Conservation (phyloP, 2,113 vertebrate species). For the Oncorhynchus nerka region DNA sequence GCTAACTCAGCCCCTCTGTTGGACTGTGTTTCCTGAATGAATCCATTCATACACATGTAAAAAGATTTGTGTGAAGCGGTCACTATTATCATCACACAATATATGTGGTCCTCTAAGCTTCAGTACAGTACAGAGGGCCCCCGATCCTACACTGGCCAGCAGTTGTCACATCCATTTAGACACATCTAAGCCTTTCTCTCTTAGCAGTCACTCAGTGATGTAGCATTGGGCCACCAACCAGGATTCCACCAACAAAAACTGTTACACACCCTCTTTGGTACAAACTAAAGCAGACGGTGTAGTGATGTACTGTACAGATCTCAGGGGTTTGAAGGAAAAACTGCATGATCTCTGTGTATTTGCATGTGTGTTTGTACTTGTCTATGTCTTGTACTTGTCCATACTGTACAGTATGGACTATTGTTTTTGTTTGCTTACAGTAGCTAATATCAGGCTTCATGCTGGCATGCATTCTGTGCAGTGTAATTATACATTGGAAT, state of each 20-base stretch:
- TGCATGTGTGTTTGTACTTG: neutral
- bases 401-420: neutral
- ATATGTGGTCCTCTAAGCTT: no score
- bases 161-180: no score
- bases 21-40: no score
- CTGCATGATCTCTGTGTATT: neutral
- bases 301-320: conserved; percentile 28
- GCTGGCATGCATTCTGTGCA: neutral
- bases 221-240: neutral
- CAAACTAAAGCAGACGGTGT: neutral
- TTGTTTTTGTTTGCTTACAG: neutral
- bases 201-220: no score
- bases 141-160: no score
- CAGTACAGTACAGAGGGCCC: no score
- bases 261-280: neutral
- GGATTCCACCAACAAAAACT: neutral
- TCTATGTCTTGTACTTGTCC: neutral
- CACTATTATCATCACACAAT: no score
- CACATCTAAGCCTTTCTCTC: no score
- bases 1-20: no score
- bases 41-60: no score
- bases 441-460: neutral
- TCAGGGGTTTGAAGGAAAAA: conserved; percentile 19
- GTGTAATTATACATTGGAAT: neutral
- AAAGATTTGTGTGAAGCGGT: no score